Base-by-base conservation (phyloP, 2,113 vertebrate species). In the Sorex fumeus region DNA sequence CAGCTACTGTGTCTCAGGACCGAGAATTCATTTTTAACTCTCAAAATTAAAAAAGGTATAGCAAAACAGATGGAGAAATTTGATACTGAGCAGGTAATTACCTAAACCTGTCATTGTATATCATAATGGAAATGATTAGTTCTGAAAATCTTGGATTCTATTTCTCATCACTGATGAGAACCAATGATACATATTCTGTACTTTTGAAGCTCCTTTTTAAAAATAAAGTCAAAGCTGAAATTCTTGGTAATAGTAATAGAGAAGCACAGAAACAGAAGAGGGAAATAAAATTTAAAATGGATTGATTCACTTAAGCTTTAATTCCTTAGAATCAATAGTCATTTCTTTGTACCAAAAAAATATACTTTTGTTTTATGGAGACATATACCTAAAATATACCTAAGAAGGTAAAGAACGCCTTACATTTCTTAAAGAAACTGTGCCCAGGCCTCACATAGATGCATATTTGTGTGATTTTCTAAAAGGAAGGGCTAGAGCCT, bases 371-470 rank as follows among this genome's bases (percentile, higher is more conserved):
- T 67, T 6, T 13, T 21, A 3, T 81, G 45, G 32, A 86, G 80
- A 88, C 62, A 95, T 21, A 30, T 57, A 19, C 62, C n/a, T 84
- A 60, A 81, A 91, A 60, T 66, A 60, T 50, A 45, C 32, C 36
- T 60, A 80, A 76, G 36, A 85, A 80, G 50, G 79, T 23, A 83
- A 71, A 94, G 12, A 74, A 32, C 0, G 70, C 10, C 40, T 53
- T 83, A 80, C 12, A 57, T 93, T 84, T 93, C 67, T 91, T 91
- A 64, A 86, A 64, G 36, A 66, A 84, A 95, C n/a, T 71, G 15
- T 86, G 34, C 8, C 23, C 25, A 57, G 34, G 79, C 64, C 47
- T 88, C 19, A 74, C 88, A 62, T 82, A 36, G 80, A 43, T 64
- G 21, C 19, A 32, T 23, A 72, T 77, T 75, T 72, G 7, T 75